Conservation (phyloP, 2,888 invertebrate species). For the Melanargia galathea region DNA sequence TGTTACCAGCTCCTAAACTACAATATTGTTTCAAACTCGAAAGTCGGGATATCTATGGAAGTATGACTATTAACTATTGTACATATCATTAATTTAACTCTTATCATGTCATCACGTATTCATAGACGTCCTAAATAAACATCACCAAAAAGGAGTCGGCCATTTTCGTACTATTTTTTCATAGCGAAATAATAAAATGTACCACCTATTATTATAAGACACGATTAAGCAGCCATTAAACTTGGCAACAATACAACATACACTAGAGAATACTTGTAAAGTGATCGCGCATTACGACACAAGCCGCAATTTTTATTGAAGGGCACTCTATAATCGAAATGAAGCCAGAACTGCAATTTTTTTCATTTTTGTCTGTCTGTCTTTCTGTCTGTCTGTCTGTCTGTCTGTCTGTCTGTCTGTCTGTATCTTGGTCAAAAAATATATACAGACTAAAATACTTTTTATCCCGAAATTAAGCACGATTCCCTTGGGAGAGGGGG, state of each 20-base stretch:
- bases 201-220: conserved; percentile 40
- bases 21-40: conserved; percentile 23
- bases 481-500: too few species aligned
- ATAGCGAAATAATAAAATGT: conserved; percentile 24
- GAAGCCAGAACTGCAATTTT: too few species aligned
- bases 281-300: background rate
- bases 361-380: too few species aligned
- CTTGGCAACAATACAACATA: conserved; percentile 26
- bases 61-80: conserved; percentile 18
- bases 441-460: too few species aligned
- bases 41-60: conserved; percentile 20
- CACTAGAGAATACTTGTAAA: background rate
- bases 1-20: conserved; percentile 17
- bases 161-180: conserved; percentile 46
- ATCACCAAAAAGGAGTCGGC: conserved; percentile 43
- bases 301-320: too few species aligned
- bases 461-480: too few species aligned
- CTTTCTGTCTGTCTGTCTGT: too few species aligned
- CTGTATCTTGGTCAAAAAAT: too few species aligned
- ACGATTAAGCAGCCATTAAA: conserved; percentile 21
- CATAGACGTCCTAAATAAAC: conserved; percentile 41
- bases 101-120: conserved; percentile 29
- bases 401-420: too few species aligned
- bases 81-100: too few species aligned
- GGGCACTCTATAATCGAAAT: too few species aligned